A percentile compares a stretch with the other conserved stretches of the same genome.
Evolutionary conservation across 2,113 vertebrate genomes (phyloP).

Genomic region (Plotosus lineatus): DNA sequence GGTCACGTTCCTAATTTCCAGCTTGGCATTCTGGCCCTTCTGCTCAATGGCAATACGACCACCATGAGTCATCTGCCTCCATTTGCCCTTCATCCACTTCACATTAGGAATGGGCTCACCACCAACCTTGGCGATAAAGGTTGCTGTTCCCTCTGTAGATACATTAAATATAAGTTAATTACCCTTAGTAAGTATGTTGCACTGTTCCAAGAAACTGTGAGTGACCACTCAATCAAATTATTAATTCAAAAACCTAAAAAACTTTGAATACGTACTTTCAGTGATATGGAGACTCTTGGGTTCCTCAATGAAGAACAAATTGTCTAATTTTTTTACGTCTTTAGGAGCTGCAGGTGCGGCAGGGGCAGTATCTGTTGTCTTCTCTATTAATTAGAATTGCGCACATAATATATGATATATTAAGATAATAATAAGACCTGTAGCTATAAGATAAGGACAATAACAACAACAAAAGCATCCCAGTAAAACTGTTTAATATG

Average conservation of each 20-base stretch:
- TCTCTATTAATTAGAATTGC: constrained; percentile 78
- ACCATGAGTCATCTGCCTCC: constrained; percentile 94
- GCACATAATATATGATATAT: constrained; percentile 9
- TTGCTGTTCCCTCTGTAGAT: constrained; percentile 85
- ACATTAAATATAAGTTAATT: not conserved
- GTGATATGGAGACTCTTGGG: constrained; percentile 79
- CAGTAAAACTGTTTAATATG: no score
- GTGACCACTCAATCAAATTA: not conserved
- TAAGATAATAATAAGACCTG: not conserved
- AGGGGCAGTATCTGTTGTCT: constrained; percentile 59
- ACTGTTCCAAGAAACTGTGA: not conserved
- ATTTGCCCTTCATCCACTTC: constrained; percentile 98
- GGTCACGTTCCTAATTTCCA: constrained; percentile 88
- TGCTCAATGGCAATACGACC: constrained; percentile 88
- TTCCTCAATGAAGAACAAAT: constrained; percentile 92
- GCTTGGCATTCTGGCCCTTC: constrained; percentile 86
- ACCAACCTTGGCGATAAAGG: constrained; percentile 95
- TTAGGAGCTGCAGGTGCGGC: constrained; percentile 68
- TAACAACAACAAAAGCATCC: no score
- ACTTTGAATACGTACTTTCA: constrained; percentile 82
- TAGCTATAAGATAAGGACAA: not conserved
- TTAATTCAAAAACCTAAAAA: not conserved
- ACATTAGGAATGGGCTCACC: constrained; percentile 95
- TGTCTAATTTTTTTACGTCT: constrained; percentile 80
- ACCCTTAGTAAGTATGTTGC: not conserved